A percentile compares a stretch with the other conserved stretches of the same genome.
Evolutionary conservation across 2,797 vertebrate species (phyloP).

Genomic region (Catamblyrhynchus diadema): DNA sequence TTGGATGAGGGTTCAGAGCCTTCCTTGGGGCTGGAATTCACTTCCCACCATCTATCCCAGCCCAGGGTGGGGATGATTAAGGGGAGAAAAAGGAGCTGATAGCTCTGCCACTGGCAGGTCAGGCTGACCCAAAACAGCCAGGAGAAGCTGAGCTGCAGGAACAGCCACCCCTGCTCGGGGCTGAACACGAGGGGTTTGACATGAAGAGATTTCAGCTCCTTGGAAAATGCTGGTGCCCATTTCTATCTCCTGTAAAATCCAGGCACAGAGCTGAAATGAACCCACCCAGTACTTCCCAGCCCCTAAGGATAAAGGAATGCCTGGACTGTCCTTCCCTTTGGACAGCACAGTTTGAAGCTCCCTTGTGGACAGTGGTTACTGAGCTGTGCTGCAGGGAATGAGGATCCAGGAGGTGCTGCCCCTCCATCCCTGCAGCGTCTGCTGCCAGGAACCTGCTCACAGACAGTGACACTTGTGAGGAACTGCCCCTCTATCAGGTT

Average conservation of each 20-base stretch:
- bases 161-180: not conserved
- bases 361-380: not conserved
- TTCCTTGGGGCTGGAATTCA: not conserved
- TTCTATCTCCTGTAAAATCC: not conserved
- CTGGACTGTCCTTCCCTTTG: not conserved
- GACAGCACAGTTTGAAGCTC: not conserved
- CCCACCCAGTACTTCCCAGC: rapidly evolving
- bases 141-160: not conserved
- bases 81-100: not conserved
- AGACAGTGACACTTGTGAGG: not conserved
- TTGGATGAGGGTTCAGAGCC: not conserved
- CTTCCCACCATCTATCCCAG: not conserved
- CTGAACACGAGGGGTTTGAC: not conserved
- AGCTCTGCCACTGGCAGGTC: not conserved
- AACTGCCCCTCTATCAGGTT: not conserved
- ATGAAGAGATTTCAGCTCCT: not conserved
- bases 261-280: not conserved
- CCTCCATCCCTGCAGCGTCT: not conserved
- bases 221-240: not conserved
- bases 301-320: not conserved
- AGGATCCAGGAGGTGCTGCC: not conserved
- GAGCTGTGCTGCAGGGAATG: not conserved
- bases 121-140: not conserved
- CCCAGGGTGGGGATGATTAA: not conserved
- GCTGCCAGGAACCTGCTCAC: not conserved